A percentile compares a stretch with the other conserved stretches of the same genome.
phyloP scores from a whole-genome alignment of 2,888 invertebrate genomes.

The Penaeus monodon region DNA sequence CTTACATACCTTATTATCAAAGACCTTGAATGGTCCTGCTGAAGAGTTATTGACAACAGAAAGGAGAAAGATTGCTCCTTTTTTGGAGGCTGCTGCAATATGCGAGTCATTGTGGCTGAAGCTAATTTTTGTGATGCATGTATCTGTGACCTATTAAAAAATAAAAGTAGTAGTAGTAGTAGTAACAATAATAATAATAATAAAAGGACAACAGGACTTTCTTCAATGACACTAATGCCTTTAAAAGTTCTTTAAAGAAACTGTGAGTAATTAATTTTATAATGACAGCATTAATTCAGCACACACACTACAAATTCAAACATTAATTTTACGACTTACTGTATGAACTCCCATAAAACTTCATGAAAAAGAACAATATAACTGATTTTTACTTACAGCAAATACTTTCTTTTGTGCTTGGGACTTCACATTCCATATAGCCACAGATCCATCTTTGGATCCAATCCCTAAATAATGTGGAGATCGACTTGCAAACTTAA shows the following conservation, averaged over 20 bases:
- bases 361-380: too few species aligned
- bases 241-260: too few species aligned
- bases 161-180: neutral
- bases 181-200: too few species aligned
- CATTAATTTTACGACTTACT: too few species aligned
- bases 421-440: constrained; percentile 48
- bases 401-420: constrained; percentile 39
- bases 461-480: constrained; percentile 46
- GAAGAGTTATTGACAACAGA: constrained; percentile 39
- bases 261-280: too few species aligned
- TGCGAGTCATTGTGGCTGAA: constrained; percentile 54
- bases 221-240: too few species aligned
- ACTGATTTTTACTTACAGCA: constrained; percentile 19
- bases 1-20: constrained; percentile 43
- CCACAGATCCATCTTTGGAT: constrained; percentile 23
- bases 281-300: too few species aligned
- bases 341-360: too few species aligned
- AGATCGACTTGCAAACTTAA: constrained; percentile 34
- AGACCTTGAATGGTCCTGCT: constrained; percentile 39
- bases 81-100: constrained; percentile 37
- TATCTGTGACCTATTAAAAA: constrained; percentile 19
- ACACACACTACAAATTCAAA: too few species aligned
- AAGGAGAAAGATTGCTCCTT: constrained; percentile 34
- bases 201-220: too few species aligned
- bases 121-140: constrained; percentile 22